Evolutionary conservation across 2,797 vertebrate genomes (phyloP).

Genomic region (Pteropus rufus): DNA sequence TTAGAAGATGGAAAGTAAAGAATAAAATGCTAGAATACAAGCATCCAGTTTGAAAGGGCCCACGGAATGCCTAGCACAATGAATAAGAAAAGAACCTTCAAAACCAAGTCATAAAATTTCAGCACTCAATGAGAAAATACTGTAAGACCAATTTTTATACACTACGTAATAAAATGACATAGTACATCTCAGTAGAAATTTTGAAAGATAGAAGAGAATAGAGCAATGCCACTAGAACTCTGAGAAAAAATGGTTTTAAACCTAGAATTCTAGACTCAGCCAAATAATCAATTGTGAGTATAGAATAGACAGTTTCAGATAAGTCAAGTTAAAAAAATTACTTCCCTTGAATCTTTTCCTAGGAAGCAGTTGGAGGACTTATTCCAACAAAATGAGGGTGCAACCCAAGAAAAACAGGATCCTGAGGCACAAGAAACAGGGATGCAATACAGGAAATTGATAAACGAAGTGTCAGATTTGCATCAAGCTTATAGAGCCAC

Average conservation of each 20-base stretch:
- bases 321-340: background rate
- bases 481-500: background rate
- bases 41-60: background rate
- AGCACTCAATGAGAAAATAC: background rate
- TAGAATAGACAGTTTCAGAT: background rate
- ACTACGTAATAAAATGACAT: background rate
- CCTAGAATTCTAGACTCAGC: background rate
- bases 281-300: background rate
- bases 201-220: background rate
- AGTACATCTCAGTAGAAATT: background rate
- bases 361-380: background rate
- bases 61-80: background rate
- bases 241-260: constrained; percentile 9
- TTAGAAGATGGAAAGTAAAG: background rate
- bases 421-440: background rate
- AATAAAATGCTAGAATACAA: background rate
- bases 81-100: background rate
- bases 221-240: background rate
- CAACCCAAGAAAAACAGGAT: background rate
- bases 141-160: background rate
- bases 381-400: background rate
- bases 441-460: background rate
- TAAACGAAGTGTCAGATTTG: background rate
- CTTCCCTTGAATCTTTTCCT: background rate
- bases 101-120: background rate